Conservation (phyloP, 2,888 invertebrate genomes). For the Escarpia spicata region DNA sequence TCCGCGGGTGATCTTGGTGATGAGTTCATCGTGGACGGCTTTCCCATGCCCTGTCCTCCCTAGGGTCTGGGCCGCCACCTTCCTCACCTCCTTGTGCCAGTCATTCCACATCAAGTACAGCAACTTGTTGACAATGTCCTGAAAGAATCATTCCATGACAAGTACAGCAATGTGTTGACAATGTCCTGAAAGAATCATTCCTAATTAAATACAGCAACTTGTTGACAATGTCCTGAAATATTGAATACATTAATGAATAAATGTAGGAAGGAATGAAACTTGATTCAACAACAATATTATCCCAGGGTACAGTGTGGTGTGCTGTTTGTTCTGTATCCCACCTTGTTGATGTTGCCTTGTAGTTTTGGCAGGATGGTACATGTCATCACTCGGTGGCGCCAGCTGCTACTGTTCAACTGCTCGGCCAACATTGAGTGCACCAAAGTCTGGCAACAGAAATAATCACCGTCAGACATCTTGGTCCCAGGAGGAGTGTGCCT, state of each 20-base stretch:
- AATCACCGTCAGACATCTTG: background rate
- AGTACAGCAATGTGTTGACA: conserved; percentile 56
- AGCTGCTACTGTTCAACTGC: conserved; percentile 64
- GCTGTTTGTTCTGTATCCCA: conserved; percentile 31
- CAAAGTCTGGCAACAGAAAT: conserved; percentile 51
- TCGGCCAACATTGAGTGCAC: conserved; percentile 64
- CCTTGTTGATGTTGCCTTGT: conserved; percentile 61
- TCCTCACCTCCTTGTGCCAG: conserved; percentile 61
- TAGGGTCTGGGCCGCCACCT: conserved; percentile 62
- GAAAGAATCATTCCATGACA: conserved; percentile 65
- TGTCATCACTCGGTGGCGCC: conserved; percentile 62
- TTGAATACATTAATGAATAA: background rate
- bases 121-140: conserved; percentile 62
- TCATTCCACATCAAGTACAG: conserved; percentile 65
- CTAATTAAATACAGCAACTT: conserved; percentile 63
- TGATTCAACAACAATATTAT: no score
- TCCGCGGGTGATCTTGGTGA: conserved; percentile 49
- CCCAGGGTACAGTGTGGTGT: no score
- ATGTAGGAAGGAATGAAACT: conserved; percentile 41
- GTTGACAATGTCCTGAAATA: conserved; percentile 56
- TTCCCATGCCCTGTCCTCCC: conserved; percentile 64
- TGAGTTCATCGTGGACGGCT: conserved; percentile 60
- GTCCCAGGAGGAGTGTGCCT: no score
- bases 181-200: conserved; percentile 49
- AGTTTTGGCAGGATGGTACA: conserved; percentile 63